Evolutionary conservation across 2,113 vertebrate genomes (phyloP).

Genomic region (Xiphophorus hellerii): DNA sequence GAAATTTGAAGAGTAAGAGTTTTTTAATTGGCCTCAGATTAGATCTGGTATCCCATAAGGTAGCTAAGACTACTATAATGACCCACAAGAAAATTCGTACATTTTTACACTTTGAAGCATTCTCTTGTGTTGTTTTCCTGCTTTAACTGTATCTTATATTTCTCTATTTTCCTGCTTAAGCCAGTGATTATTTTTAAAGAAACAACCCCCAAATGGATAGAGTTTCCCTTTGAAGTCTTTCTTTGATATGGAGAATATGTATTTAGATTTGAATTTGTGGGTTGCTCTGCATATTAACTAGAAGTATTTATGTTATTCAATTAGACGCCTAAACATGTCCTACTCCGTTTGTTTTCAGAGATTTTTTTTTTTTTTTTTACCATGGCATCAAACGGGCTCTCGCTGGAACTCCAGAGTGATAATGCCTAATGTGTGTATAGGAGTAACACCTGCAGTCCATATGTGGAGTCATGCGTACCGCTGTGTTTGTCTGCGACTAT

Average conservation of each 20-base stretch:
- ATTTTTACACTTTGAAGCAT: slow-evolving; percentile 26
- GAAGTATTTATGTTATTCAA: slow-evolving; percentile 72
- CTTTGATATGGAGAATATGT: slow-evolving; percentile 77
- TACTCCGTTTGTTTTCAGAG: slow-evolving; percentile 44
- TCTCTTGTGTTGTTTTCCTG: slow-evolving; percentile 10
- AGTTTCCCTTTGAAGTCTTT: slow-evolving; percentile 63
- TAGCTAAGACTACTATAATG: slow-evolving; percentile 30
- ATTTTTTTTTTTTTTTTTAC: slow-evolving; percentile 75
- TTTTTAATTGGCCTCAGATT: slow-evolving; percentile 56
- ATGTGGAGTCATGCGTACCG: background rate
- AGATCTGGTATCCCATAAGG: slow-evolving; percentile 49
- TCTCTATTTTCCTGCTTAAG: slow-evolving; percentile 55
- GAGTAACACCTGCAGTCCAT: slow-evolving; percentile 18
- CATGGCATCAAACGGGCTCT: slow-evolving; percentile 39
- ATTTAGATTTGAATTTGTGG: slow-evolving; percentile 57
- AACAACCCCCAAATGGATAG: slow-evolving; percentile 68
- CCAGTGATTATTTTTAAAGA: slow-evolving; percentile 58
- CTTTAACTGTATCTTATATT: slow-evolving; percentile 13
- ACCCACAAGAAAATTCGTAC: slow-evolving; percentile 1
- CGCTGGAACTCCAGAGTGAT: slow-evolving; percentile 69
- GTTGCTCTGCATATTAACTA: slow-evolving; percentile 45
- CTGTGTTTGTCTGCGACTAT: slow-evolving; percentile 11
- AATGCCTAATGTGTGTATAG: slow-evolving; percentile 28
- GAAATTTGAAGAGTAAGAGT: too few relatives aligned
- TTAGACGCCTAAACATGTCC: slow-evolving; percentile 73